Conservation (phyloP, 2,888 invertebrate species). For the Rhamphomyia laevipes region DNA sequence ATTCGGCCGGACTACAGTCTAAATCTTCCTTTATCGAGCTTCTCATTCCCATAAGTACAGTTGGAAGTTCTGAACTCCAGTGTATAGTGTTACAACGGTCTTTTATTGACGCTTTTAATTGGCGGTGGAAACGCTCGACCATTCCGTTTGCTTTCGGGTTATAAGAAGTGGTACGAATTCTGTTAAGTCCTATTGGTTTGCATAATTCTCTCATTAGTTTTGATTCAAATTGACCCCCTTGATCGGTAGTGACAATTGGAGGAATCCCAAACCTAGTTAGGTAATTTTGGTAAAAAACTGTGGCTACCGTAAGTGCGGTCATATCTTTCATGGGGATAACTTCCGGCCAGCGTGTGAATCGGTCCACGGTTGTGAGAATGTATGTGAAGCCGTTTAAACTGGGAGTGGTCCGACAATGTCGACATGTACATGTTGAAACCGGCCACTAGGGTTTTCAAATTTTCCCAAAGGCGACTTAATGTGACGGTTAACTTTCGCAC, state of each 20-base stretch:
- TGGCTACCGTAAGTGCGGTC: not conserved
- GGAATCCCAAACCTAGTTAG: not conserved
- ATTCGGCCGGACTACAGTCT: no score
- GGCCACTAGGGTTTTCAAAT: not conserved
- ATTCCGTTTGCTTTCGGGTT: conserved; percentile 1
- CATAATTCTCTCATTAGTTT: not conserved
- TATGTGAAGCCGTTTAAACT: not conserved
- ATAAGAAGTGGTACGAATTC: not conserved
- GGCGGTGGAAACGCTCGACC: not conserved
- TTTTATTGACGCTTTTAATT: not conserved
- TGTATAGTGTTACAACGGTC: not conserved
- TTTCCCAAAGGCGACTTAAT: no score
- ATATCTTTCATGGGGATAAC: not conserved
- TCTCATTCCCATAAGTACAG: no score
- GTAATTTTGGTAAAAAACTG: not conserved
- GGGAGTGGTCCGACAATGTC: not conserved
- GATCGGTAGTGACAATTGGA: not conserved
- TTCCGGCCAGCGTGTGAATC: not conserved
- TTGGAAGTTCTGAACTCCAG: not conserved
- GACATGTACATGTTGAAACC: not conserved
- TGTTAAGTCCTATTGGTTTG: not conserved
- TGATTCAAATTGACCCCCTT: not conserved
- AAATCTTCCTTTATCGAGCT: no score
- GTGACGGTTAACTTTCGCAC: no score
- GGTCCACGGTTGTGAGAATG: not conserved